A percentile compares a stretch with the other conserved stretches of the same genome.
These are phyloP conservation scores for Noctua janthe DNA, from an alignment of 2,888 invertebrate genomes.

Conservation along the genomic window DNA sequence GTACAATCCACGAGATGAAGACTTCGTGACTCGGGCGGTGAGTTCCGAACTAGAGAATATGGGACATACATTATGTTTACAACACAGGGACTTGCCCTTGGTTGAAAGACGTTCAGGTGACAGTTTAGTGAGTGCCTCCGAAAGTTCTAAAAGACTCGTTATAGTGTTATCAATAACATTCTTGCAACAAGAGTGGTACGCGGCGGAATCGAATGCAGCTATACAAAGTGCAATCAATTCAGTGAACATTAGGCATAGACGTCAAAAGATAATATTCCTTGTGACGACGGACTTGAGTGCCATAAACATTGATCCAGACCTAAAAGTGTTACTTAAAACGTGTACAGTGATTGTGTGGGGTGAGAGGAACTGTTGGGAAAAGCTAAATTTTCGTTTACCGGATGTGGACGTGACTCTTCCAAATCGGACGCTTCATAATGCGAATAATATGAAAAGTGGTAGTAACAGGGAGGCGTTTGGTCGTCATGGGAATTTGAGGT, in stretches of 20 bases:
- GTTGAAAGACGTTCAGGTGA: constrained; percentile 90
- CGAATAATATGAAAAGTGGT: constrained; percentile 87
- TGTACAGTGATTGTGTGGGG: constrained; percentile 94
- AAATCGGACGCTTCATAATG: constrained; percentile 90
- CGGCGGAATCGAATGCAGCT: constrained; percentile 95
- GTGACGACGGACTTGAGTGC: constrained; percentile 91
- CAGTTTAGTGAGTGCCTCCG: constrained; percentile 89
- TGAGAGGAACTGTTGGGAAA: constrained; percentile 97
- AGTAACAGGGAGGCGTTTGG: constrained; percentile 88
- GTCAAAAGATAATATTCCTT: constrained; percentile 90
- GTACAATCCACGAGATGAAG: constrained; percentile 95
- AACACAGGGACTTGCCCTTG: constrained; percentile 91
- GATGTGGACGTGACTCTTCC: constrained; percentile 92
- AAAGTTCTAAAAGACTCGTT: constrained; percentile 93
- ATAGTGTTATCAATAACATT: constrained; percentile 95
- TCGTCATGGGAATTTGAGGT: constrained; percentile 88
- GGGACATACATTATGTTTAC: constrained; percentile 92
- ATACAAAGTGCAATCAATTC: constrained; percentile 93
- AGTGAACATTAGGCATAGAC: constrained; percentile 92
- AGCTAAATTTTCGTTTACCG: constrained; percentile 95
- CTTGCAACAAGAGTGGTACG: constrained; percentile 95
- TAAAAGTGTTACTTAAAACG: constrained; percentile 93
- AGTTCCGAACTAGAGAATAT: constrained; percentile 94
- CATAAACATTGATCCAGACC: constrained; percentile 93
- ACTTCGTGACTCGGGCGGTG: constrained; percentile 92